phyloP scores from a whole-genome alignment of 1,140 invertebrate genomes.

The Nasonia longicornis region DNA sequence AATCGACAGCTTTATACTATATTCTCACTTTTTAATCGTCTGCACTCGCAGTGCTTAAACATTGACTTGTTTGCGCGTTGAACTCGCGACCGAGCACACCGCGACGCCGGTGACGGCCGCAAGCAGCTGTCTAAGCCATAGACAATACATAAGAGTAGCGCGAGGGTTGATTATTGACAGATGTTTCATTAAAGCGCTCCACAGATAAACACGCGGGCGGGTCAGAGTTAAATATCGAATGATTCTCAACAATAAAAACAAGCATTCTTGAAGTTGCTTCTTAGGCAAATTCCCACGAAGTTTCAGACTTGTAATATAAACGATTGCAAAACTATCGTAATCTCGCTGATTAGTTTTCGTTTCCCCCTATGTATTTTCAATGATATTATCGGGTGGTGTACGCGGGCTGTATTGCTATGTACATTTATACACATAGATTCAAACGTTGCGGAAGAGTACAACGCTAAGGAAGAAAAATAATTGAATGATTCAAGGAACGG shows the following conservation, averaged over 20 bases:
- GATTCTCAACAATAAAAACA: slow-evolving; percentile 22
- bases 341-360: slow-evolving; percentile 10
- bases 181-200: slow-evolving; percentile 12
- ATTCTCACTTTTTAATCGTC: not conserved
- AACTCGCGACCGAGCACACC: not conserved
- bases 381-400: not conserved
- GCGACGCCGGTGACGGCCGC: not conserved
- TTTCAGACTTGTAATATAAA: not conserved
- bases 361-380: slow-evolving; percentile 2
- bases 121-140: slow-evolving; percentile 12
- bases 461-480: not conserved
- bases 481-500: not conserved
- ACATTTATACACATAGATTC: not conserved
- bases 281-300: slow-evolving; percentile 18
- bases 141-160: not conserved
- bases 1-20: not conserved
- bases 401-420: not conserved
- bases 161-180: slow-evolving; percentile 33
- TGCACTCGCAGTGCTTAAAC: not conserved
- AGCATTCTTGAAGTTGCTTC: slow-evolving; percentile 18
- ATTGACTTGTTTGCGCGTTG: slow-evolving; percentile 33
- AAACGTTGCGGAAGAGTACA: not conserved
- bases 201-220: slow-evolving; percentile 16
- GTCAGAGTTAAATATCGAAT: slow-evolving; percentile 27
- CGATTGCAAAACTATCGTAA: slow-evolving; percentile 20